Conservation (phyloP, 2,113 vertebrate species). For the Crocuta crocuta region DNA sequence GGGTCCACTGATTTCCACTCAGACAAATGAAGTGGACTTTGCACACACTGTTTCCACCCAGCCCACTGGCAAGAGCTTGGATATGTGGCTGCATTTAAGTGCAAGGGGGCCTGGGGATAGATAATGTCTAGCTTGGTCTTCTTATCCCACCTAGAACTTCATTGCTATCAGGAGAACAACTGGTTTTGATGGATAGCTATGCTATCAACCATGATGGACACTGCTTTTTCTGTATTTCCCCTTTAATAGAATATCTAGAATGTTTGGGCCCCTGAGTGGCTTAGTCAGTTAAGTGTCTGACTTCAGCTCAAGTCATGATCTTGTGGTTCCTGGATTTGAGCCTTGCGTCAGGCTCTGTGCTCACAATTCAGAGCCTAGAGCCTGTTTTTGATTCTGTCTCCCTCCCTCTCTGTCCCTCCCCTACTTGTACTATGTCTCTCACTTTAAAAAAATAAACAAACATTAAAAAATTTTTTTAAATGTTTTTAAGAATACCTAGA, state of each 20-base stretch:
- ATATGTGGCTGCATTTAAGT: not conserved
- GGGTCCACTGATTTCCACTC: not conserved
- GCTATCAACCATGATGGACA: not conserved
- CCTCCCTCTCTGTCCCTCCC: no score
- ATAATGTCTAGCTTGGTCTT: not conserved
- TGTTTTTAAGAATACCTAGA: not conserved
- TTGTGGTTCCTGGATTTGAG: no score
- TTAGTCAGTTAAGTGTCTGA: no score
- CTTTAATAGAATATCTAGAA: not conserved
- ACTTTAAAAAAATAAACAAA: no score
- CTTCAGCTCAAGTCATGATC: no score
- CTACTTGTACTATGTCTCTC: no score
- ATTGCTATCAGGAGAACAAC: not conserved
- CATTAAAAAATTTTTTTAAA: no score
- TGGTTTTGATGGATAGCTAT: not conserved
- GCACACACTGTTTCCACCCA: not conserved
- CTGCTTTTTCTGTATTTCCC: not conserved
- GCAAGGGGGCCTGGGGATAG: not conserved
- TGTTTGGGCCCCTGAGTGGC: no score
- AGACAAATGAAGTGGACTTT: not conserved
- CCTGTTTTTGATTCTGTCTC: no score
- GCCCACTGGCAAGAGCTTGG: not conserved
- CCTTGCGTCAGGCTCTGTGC: no score
- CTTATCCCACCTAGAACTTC: not conserved
- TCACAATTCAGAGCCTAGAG: no score